Conservation (phyloP, 2,797 vertebrate genomes). For the Myotis daubentonii region DNA sequence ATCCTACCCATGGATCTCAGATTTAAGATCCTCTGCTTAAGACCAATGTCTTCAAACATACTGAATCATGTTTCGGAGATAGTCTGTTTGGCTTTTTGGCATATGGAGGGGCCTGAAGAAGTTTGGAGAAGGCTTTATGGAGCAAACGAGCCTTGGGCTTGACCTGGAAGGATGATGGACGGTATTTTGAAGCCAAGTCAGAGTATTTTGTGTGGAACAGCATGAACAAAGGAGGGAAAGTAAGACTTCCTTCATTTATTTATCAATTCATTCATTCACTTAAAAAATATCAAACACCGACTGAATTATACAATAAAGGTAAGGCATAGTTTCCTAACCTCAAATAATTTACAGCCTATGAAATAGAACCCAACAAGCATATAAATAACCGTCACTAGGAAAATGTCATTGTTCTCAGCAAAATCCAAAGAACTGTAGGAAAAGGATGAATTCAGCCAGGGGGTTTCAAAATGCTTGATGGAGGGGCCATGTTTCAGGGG, state of each 20-base stretch:
- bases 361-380: neutral
- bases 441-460: neutral
- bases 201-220: neutral
- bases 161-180: neutral
- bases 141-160: slow-evolving; percentile 42
- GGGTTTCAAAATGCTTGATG: neutral
- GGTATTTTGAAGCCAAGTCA: neutral
- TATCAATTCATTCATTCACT: neutral
- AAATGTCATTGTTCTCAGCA: neutral
- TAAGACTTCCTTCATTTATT: neutral
- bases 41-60: neutral
- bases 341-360: slow-evolving; percentile 12
- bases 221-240: neutral
- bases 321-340: neutral
- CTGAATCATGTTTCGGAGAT: neutral
- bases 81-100: neutral
- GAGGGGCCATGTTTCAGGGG: neutral
- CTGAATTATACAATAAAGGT: slow-evolving; percentile 17
- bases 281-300: neutral
- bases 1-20: neutral
- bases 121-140: slow-evolving; percentile 17
- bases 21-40: slow-evolving; percentile 7
- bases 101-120: neutral
- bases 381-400: neutral
- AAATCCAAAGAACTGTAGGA: neutral